These are phyloP conservation scores for Automeris io DNA, from an alignment of 2,888 invertebrate genomes.

Conservation along the genomic window DNA sequence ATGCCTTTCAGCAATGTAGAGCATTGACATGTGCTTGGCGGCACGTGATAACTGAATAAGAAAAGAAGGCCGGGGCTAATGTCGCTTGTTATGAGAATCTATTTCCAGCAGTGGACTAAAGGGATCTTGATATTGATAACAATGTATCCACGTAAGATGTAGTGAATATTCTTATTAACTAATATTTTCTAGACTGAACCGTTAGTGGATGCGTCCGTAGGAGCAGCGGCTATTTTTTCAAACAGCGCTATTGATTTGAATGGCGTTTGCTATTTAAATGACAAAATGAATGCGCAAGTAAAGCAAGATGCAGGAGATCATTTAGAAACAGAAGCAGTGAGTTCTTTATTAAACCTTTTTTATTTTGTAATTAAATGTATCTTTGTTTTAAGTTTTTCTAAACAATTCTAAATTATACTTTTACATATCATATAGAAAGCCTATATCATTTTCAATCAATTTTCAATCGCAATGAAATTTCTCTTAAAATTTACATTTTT, in stretches of 20 bases:
- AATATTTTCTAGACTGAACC: slow-evolving; percentile 45
- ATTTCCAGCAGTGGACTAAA: too few species aligned
- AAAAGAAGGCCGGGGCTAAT: too few species aligned
- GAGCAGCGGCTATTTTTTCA: slow-evolving; percentile 87
- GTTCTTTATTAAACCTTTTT: slow-evolving; percentile 2
- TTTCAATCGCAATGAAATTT: too few species aligned
- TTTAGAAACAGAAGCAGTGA: slow-evolving; percentile 55
- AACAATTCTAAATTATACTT: too few species aligned
- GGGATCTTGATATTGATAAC: slow-evolving; percentile 4
- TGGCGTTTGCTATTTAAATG: slow-evolving; percentile 88
- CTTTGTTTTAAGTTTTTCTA: background rate
- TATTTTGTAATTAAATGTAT: background rate
- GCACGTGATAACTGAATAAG: too few species aligned
- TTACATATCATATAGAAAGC: too few species aligned
- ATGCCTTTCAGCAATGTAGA: too few species aligned
- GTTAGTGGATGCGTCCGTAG: slow-evolving; percentile 77
- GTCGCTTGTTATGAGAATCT: too few species aligned
- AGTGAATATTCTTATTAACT: slow-evolving; percentile 3
- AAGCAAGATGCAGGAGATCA: slow-evolving; percentile 59
- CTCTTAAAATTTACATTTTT: too few species aligned
- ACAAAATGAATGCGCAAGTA: slow-evolving; percentile 76
- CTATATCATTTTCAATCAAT: too few species aligned
- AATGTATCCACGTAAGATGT: slow-evolving; percentile 4
- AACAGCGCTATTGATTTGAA: slow-evolving; percentile 91
- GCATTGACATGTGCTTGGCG: too few species aligned